Evolutionary conservation across 2,888 invertebrate genomes (phyloP).

Genomic region (Cerceris rybyensis): DNA sequence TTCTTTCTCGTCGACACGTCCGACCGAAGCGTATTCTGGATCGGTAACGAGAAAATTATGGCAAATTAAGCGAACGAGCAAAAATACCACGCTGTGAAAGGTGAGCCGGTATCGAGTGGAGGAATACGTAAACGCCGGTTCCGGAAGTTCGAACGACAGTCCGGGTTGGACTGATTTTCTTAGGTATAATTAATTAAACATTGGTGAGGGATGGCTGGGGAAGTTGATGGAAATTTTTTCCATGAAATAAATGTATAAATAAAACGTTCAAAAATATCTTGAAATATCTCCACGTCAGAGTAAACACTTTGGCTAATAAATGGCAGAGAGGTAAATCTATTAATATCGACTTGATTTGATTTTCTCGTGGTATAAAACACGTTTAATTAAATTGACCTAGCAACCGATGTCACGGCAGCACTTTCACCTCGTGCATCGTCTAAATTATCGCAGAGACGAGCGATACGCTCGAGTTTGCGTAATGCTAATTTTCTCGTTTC

Average conservation of each 20-base stretch:
- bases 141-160: slow-evolving; percentile 8
- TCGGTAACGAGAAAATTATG: slow-evolving; percentile 2
- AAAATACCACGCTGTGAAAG: slow-evolving; percentile 21
- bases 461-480: slow-evolving; percentile 28
- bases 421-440: slow-evolving; percentile 32
- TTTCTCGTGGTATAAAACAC: background rate
- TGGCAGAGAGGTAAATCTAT: background rate
- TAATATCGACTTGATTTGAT: too few relatives aligned
- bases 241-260: too few relatives aligned
- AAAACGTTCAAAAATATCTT: too few relatives aligned
- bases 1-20: background rate
- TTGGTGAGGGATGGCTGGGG: background rate
- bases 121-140: slow-evolving; percentile 8
- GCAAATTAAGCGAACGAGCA: slow-evolving; percentile 15
- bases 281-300: too few relatives aligned
- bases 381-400: slow-evolving; percentile 6
- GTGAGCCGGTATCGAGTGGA: slow-evolving; percentile 6
- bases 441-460: slow-evolving; percentile 22
- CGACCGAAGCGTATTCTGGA: slow-evolving; percentile 1
- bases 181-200: background rate
- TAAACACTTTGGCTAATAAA: background rate
- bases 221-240: too few relatives aligned
- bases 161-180: background rate
- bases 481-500: slow-evolving; percentile 37
- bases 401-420: slow-evolving; percentile 9